These are phyloP conservation scores for Diadema setosum DNA, from an alignment of 35 echinoderm and acorn worm genomes.

Conservation along the genomic window DNA sequence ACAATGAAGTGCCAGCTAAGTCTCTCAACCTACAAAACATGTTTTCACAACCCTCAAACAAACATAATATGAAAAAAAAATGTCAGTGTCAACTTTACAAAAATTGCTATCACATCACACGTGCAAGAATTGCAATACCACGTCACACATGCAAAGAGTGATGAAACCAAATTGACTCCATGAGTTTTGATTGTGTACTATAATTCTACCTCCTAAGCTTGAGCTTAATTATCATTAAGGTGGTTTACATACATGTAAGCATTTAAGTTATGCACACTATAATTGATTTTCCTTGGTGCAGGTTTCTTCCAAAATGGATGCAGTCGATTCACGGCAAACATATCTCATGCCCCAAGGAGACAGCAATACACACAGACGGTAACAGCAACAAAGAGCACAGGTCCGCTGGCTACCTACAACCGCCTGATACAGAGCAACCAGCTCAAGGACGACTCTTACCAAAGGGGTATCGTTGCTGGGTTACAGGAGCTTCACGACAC, in stretches of 20 bases:
- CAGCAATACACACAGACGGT: not conserved
- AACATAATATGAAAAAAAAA: no score
- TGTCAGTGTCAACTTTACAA: no score
- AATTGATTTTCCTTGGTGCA: not conserved
- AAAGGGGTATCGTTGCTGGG: conserved; percentile 48
- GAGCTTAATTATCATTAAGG: not conserved
- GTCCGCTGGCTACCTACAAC: conserved; percentile 50
- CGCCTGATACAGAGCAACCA: conserved; percentile 32
- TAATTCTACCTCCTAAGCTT: not conserved
- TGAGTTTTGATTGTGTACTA: not conserved
- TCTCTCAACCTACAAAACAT: no score
- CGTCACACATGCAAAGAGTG: no score
- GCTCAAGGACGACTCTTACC: conserved; percentile 55
- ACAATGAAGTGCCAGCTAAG: no score
- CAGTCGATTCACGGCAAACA: not conserved
- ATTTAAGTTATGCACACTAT: not conserved
- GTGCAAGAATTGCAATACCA: no score
- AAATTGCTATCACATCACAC: no score
- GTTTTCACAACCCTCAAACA: no score
- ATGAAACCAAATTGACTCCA: no score
- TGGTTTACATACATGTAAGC: not conserved
- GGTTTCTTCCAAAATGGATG: not conserved
- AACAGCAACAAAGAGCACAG: not conserved
- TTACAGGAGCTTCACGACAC: conserved; percentile 66
- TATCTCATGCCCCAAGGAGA: not conserved